phyloP scores from a whole-genome alignment of 2,888 invertebrate genomes.

The Acanthoscelides obtectus region DNA sequence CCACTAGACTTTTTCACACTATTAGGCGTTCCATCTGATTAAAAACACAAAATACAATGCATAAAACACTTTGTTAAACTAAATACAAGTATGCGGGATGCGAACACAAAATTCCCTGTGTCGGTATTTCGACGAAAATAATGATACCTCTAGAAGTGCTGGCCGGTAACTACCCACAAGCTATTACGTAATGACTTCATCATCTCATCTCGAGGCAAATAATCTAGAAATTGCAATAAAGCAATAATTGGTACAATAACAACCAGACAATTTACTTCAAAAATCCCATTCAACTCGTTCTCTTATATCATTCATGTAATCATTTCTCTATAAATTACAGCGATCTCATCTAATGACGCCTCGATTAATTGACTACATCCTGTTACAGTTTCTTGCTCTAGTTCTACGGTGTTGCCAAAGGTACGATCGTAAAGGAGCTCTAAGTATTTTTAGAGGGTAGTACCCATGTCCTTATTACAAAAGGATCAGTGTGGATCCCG shows the following conservation, averaged over 20 bases:
- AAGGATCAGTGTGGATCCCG: too few relatives aligned
- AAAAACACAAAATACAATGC: too few relatives aligned
- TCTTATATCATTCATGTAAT: not conserved
- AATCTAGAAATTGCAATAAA: not conserved
- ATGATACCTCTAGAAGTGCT: not conserved
- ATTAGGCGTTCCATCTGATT: too few relatives aligned
- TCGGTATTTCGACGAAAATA: not conserved
- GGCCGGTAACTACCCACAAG: not conserved
- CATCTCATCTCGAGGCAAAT: not conserved
- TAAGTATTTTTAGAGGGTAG: too few relatives aligned
- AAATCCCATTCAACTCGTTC: not conserved
- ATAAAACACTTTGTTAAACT: too few relatives aligned
- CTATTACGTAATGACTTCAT: not conserved
- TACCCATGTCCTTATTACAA: too few relatives aligned
- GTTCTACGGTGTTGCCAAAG: too few relatives aligned
- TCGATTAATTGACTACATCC: not conserved
- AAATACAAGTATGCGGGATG: not conserved
- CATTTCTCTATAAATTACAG: not conserved
- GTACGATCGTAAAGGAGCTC: too few relatives aligned
- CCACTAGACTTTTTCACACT: too few relatives aligned
- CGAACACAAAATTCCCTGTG: not conserved
- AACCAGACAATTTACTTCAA: not conserved
- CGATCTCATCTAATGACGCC: not conserved
- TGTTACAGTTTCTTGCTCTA: too few relatives aligned
- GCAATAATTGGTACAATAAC: not conserved